Evolutionary conservation across 2,888 invertebrate species (phyloP).

Genomic region (Trichogramma evanescens): DNA sequence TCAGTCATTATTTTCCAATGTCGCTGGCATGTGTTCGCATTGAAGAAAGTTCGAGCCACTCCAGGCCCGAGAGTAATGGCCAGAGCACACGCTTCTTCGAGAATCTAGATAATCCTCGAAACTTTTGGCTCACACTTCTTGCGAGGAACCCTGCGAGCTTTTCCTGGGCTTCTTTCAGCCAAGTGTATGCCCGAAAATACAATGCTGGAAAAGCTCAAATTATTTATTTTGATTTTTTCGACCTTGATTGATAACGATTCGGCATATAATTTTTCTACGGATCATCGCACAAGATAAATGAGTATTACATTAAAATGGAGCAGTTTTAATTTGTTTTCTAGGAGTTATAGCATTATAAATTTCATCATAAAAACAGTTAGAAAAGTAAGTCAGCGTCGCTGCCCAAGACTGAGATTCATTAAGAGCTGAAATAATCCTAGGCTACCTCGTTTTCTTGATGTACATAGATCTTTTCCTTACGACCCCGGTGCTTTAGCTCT

Average conservation of each 20-base stretch:
- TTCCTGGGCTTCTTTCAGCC: no score
- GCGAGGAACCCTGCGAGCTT: constrained; percentile 14
- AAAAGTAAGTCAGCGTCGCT: constrained; percentile 4
- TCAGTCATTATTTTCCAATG: constrained; percentile 31
- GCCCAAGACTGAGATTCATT: constrained; percentile 19
- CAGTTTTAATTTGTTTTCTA: constrained; percentile 17
- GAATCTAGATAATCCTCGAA: constrained; percentile 28
- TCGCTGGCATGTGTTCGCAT: constrained; percentile 32
- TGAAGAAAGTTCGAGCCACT: constrained; percentile 26
- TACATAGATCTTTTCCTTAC: not conserved
- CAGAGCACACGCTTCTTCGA: not conserved
- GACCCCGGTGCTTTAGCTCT: not conserved
- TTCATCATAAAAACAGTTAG: constrained; percentile 15
- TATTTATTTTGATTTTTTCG: no score
- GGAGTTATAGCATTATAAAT: constrained; percentile 20
- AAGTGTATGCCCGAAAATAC: no score
- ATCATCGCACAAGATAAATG: no score
- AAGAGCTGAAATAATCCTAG: constrained; percentile 20
- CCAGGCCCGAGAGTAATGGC: not conserved
- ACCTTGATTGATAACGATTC: no score
- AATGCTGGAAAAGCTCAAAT: no score
- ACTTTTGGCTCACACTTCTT: constrained; percentile 30
- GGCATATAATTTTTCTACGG: no score
- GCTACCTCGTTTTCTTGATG: constrained; percentile 11
- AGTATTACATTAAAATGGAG: not conserved